Percentiles rank a stretch among this genome's conserved stretches.
Conservation (phyloP, 2,113 vertebrate genomes). For the Xenopus laevis region DNA sequence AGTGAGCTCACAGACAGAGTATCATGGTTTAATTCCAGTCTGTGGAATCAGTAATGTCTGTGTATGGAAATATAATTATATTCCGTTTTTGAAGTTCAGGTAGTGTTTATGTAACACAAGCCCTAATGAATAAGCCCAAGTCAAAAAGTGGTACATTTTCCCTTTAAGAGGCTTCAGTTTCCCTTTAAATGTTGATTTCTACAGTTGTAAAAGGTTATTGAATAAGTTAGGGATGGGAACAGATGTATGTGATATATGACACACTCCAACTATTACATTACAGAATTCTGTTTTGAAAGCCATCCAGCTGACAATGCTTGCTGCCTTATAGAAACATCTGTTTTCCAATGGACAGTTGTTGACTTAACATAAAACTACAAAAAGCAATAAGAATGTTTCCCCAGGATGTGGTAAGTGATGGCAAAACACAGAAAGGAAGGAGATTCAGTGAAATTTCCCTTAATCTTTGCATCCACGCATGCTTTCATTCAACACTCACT, state of each 20-base stretch:
- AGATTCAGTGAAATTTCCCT: neutral
- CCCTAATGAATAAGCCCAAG: too few species aligned
- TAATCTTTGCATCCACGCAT: too few species aligned
- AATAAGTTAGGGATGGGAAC: neutral
- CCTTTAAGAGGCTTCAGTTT: too few species aligned
- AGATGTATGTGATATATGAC: slow-evolving; percentile 20
- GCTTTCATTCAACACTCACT: too few species aligned
- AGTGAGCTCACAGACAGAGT: too few species aligned
- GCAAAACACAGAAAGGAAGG: neutral
- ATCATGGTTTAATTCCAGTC: too few species aligned
- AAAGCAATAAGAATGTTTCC: neutral
- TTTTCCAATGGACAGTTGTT: slow-evolving; percentile 6
- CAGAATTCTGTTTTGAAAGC: neutral
- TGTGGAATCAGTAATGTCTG: too few species aligned
- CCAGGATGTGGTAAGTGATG: slow-evolving; percentile 8
- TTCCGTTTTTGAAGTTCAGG: too few species aligned
- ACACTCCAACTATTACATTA: slow-evolving; percentile 21
- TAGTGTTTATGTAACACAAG: too few species aligned
- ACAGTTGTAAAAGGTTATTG: neutral
- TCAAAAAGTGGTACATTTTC: too few species aligned
- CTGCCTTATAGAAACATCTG: slow-evolving; percentile 17
- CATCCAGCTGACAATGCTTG: slow-evolving; percentile 9
- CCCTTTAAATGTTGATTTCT: neutral
- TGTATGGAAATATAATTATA: too few species aligned
- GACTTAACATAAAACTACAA: slow-evolving; percentile 2